Evolutionary conservation across 2,113 vertebrate genomes (phyloP).

Genomic region (Porphyrio hochstetteri): DNA sequence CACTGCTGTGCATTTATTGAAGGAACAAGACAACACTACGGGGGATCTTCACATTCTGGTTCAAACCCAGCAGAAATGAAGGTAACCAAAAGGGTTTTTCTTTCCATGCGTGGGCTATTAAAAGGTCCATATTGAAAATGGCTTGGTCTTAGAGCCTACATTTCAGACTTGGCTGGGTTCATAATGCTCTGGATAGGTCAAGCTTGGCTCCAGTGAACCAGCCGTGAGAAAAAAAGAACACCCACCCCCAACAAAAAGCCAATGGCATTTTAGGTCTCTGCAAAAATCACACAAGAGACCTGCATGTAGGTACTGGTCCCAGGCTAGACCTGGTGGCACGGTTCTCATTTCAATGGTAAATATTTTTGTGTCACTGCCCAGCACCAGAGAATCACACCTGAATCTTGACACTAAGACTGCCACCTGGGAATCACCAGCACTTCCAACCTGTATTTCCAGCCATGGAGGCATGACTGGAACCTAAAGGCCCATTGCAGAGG

Average conservation of each 20-base stretch:
- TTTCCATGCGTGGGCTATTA: background rate
- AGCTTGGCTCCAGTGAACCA: background rate
- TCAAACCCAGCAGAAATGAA: background rate
- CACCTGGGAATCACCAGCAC: background rate
- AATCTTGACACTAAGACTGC: background rate
- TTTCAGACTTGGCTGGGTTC: background rate
- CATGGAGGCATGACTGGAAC: background rate
- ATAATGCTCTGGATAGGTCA: background rate
- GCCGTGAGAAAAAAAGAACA: background rate
- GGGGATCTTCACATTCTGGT: background rate
- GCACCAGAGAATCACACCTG: background rate
- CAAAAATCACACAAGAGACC: background rate
- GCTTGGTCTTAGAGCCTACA: background rate
- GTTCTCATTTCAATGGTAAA: background rate
- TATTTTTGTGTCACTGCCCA: background rate
- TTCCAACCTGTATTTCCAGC: background rate
- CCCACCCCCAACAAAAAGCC: too few relatives aligned
- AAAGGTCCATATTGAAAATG: background rate
- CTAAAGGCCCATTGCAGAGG: background rate
- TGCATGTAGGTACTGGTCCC: background rate
- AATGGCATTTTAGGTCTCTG: background rate
- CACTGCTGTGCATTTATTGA: background rate
- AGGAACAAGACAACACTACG: background rate
- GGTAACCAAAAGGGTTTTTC: background rate
- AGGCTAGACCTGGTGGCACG: background rate